These are phyloP conservation scores for Sycophila sp. DNA, from an alignment of 1,140 invertebrate genomes.

Conservation along the genomic window DNA sequence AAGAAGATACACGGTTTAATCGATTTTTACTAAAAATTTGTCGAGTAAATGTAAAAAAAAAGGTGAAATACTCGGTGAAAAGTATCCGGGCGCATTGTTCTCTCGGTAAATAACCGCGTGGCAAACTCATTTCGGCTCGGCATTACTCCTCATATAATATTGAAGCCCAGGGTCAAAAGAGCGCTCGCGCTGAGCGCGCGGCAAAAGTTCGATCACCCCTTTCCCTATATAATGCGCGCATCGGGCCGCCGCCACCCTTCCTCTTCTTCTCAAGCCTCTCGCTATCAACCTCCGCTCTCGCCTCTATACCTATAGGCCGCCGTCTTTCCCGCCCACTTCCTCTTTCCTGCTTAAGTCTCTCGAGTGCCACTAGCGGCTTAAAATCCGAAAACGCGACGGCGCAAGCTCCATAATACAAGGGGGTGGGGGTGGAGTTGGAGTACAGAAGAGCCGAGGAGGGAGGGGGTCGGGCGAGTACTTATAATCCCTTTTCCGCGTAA, in stretches of 20 bases:
- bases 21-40: too few relatives aligned
- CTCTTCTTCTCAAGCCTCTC: not conserved
- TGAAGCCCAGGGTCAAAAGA: constrained; percentile 18
- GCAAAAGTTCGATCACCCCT: constrained; percentile 30
- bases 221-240: not conserved
- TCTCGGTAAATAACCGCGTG: too few relatives aligned
- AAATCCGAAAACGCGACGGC: constrained; percentile 25
- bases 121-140: too few relatives aligned
- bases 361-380: constrained; percentile 35
- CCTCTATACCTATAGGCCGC: constrained; percentile 10
- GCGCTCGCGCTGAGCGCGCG: not conserved
- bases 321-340: not conserved
- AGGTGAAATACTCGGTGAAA: too few relatives aligned
- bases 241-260: not conserved
- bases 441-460: not conserved
- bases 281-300: constrained; percentile 34
- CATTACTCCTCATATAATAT: too few relatives aligned
- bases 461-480: constrained; percentile 2
- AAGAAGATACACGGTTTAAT: too few relatives aligned
- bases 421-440: not conserved
- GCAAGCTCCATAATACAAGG: constrained; percentile 26
- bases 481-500: constrained; percentile 18
- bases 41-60: too few relatives aligned
- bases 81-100: too few relatives aligned
- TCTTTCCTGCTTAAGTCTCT: constrained; percentile 46